A percentile compares a stretch with the other conserved stretches of the same genome.
These are phyloP conservation scores for Vandiemenella viatica DNA, from an alignment of 2,888 invertebrate genomes.

Conservation along the genomic window DNA sequence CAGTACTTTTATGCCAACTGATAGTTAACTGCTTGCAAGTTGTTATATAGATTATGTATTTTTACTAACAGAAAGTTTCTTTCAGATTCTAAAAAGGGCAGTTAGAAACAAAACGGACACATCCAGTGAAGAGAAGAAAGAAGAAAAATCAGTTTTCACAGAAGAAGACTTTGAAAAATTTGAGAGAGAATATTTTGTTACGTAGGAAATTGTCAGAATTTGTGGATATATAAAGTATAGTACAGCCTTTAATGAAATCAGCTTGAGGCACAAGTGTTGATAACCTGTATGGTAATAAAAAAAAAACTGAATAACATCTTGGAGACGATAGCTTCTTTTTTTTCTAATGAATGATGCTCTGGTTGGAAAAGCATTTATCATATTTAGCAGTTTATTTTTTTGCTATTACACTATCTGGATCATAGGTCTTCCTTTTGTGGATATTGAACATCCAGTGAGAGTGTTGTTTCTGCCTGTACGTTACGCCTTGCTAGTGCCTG, in stretches of 20 bases:
- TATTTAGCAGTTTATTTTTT: constrained; percentile 36
- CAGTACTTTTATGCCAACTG: no score
- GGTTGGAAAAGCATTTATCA: constrained; percentile 40
- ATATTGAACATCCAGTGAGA: constrained; percentile 38
- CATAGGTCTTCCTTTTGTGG: constrained; percentile 50
- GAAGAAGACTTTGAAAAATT: constrained; percentile 52
- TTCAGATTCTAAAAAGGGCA: constrained; percentile 42
- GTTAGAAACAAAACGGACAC: constrained; percentile 6
- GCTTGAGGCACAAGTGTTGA: no score
- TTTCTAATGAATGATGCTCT: constrained; percentile 18
- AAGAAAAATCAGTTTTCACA: constrained; percentile 46
- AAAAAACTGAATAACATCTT: no score
- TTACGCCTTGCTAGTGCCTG: constrained; percentile 44
- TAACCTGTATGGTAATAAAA: no score
- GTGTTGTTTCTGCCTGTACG: constrained; percentile 37
- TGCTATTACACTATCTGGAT: constrained; percentile 48
- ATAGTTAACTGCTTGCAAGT: no score
- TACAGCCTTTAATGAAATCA: no score
- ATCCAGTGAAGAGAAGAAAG: constrained; percentile 23
- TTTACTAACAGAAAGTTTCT: no score
- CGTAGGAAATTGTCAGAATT: no score
- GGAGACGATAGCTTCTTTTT: not conserved
- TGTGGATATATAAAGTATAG: no score
- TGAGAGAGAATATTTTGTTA: constrained; percentile 44
- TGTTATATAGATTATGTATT: no score